phyloP scores from a whole-genome alignment of 2,888 invertebrate species.

The Dryocosmus kuriphilus region DNA sequence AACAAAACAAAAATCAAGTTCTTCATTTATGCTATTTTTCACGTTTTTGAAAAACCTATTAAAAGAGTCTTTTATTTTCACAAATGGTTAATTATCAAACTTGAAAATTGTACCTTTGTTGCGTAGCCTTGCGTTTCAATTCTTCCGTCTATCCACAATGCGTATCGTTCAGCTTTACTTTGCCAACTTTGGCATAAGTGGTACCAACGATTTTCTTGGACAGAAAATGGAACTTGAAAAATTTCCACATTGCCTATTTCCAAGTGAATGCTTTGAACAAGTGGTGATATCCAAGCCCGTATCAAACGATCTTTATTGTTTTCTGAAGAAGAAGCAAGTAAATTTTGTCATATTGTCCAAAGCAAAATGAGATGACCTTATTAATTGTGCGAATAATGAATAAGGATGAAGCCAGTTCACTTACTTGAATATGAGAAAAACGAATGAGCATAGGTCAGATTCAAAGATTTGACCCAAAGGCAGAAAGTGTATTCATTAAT shows the following conservation, averaged over 20 bases:
- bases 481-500: slow-evolving; percentile 80
- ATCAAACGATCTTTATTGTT: slow-evolving; percentile 79
- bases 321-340: slow-evolving; percentile 76
- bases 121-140: slow-evolving; percentile 76
- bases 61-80: background rate
- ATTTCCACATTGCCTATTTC: slow-evolving; percentile 80
- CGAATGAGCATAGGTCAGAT: slow-evolving; percentile 79
- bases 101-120: slow-evolving; percentile 63
- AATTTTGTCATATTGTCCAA: background rate
- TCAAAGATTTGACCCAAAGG: slow-evolving; percentile 79
- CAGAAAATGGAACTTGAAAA: slow-evolving; percentile 69
- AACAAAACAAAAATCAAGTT: too few species aligned
- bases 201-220: slow-evolving; percentile 80
- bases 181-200: slow-evolving; percentile 85
- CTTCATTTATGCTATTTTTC: background rate
- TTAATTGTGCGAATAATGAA: background rate
- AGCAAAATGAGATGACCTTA: background rate
- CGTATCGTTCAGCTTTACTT: slow-evolving; percentile 81
- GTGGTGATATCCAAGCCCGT: slow-evolving; percentile 82
- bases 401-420: slow-evolving; percentile 62
- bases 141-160: slow-evolving; percentile 81
- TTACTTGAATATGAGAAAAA: slow-evolving; percentile 81
- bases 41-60: background rate
- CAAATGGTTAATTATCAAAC: background rate
- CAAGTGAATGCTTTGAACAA: slow-evolving; percentile 80